These are phyloP conservation scores for Laterallus jamaicensis DNA, from an alignment of 2,113 vertebrate species.

Conservation along the genomic window DNA sequence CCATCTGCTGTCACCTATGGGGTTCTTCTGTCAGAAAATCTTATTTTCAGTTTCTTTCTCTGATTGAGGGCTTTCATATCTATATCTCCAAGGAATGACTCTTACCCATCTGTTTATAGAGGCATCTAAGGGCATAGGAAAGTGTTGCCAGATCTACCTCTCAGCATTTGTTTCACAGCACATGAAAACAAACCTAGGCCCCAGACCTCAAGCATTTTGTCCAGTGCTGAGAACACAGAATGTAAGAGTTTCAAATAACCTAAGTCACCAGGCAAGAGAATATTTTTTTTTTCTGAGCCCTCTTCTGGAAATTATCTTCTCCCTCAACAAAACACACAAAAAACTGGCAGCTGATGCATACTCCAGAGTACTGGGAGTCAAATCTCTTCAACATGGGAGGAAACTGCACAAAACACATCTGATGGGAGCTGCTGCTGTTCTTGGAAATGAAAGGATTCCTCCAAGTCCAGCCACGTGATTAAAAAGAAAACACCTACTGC, in stretches of 20 bases:
- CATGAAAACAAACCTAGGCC: neutral
- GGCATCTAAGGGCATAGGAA: neutral
- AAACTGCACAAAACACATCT: neutral
- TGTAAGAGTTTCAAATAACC: neutral
- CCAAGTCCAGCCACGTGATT: neutral
- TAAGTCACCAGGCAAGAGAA: neutral
- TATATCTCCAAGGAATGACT: neutral
- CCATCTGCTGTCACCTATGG: neutral
- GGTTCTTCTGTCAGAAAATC: neutral
- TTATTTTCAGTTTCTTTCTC: neutral
- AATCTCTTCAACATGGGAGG: neutral
- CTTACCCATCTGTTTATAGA: neutral
- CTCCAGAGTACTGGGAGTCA: neutral
- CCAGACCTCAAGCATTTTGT: neutral
- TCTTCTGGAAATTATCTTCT: neutral
- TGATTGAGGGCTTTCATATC: neutral
- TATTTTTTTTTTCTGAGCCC: neutral
- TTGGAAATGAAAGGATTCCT: neutral
- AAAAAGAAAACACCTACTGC: neutral
- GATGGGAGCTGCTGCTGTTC: neutral
- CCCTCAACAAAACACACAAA: neutral
- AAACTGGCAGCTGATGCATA: neutral
- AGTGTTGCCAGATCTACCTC: neutral
- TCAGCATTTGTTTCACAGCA: neutral
- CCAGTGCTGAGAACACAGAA: neutral